Percentiles rank a stretch among this genome's conserved stretches.
Conservation (phyloP, 2,797 vertebrate genomes). For the Cyprinella venusta region DNA sequence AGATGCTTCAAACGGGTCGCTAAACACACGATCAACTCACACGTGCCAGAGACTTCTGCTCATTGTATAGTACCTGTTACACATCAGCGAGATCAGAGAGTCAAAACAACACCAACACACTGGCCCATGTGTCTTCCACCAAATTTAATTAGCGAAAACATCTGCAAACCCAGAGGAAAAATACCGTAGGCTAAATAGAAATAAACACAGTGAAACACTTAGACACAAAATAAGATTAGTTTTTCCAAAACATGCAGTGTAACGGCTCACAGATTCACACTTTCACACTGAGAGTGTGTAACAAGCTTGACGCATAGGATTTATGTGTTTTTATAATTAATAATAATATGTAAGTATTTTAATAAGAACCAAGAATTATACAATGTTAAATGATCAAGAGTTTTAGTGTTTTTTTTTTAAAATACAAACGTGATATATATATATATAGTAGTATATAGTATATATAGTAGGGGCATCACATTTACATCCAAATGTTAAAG, state of each 20-base stretch:
- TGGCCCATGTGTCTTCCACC: background rate
- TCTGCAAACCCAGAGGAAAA: slow-evolving; percentile 5
- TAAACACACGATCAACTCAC: slow-evolving; percentile 41
- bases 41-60: slow-evolving; percentile 61
- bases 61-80: slow-evolving; percentile 1
- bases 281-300: background rate
- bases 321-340: background rate
- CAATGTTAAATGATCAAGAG: no score
- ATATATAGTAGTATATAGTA: no score
- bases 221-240: background rate
- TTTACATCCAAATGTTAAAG: background rate
- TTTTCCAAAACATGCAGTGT: background rate
- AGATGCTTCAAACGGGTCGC: slow-evolving; percentile 55
- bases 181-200: background rate
- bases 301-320: background rate
- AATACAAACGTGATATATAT: background rate
- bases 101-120: slow-evolving; percentile 6
- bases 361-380: no score
- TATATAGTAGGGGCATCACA: no score
- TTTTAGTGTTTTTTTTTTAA: no score
- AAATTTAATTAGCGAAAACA: slow-evolving; percentile 9
- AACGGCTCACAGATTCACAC: background rate
- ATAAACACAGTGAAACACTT: background rate
- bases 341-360: no score
- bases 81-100: background rate